Percentiles rank a stretch among this genome's conserved stretches.
Conservation (phyloP, 2,888 invertebrate genomes). For the Amorpha juglandis region DNA sequence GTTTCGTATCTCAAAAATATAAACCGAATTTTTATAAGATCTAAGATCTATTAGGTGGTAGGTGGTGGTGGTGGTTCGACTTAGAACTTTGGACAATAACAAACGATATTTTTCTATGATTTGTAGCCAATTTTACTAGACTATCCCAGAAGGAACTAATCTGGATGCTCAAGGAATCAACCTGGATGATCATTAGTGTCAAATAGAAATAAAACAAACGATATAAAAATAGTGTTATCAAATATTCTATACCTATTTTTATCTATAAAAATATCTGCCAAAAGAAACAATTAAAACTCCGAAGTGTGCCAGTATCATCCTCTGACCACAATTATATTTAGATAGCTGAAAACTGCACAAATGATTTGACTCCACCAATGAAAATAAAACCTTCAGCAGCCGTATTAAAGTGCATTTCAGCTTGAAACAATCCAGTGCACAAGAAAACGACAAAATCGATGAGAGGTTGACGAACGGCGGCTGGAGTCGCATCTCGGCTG, state of each 20-base stretch:
- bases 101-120: no score
- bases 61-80: no score
- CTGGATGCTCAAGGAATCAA: no score
- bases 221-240: no score
- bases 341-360: conserved; percentile 10
- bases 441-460: conserved; percentile 43
- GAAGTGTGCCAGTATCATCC: background rate
- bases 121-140: no score
- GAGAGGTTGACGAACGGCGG: conserved; percentile 51
- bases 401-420: background rate
- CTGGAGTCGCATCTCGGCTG: conserved; percentile 21
- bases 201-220: no score
- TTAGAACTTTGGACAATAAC: no score
- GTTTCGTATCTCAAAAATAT: no score
- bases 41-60: no score
- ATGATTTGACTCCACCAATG: background rate
- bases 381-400: background rate
- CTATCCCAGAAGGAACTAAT: no score
- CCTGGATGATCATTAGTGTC: no score
- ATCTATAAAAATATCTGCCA: background rate
- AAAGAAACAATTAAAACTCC: background rate
- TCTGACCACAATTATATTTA: conserved; percentile 3
- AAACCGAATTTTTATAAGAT: no score
- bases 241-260: background rate
- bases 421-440: background rate